These are phyloP conservation scores for Pelobates fuscus DNA, from an alignment of 2,113 vertebrate genomes.

Conservation along the genomic window DNA sequence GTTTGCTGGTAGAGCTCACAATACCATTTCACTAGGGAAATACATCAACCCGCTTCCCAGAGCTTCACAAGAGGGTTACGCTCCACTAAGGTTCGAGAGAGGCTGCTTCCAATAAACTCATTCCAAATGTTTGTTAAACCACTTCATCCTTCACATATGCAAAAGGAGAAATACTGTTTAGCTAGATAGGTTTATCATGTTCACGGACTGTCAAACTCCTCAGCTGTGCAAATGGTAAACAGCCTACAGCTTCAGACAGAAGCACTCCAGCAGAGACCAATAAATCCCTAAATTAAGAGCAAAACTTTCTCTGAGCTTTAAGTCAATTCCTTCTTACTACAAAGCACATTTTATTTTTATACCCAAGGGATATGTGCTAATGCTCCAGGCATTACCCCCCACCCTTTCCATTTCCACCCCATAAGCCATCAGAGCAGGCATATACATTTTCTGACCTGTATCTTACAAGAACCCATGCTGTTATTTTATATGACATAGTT, in stretches of 20 bases:
- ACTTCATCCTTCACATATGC: slow-evolving; percentile 49
- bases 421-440: slow-evolving; percentile 1
- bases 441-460: slow-evolving; percentile 3
- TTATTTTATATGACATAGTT: no score
- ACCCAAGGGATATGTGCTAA: slow-evolving; percentile 27
- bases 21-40: slow-evolving; percentile 14
- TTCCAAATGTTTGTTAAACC: slow-evolving; percentile 47
- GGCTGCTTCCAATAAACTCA: slow-evolving; percentile 42
- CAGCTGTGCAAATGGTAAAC: slow-evolving; percentile 50
- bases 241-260: slow-evolving; percentile 48
- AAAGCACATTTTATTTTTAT: slow-evolving; percentile 37
- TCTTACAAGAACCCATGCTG: not conserved
- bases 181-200: slow-evolving; percentile 49
- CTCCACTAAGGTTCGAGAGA: slow-evolving; percentile 36
- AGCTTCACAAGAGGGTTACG: not conserved
- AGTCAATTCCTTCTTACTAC: slow-evolving; percentile 40
- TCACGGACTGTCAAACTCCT: slow-evolving; percentile 48
- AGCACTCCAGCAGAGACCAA: slow-evolving; percentile 49
- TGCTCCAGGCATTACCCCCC: not conserved
- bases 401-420: not conserved
- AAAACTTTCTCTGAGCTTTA: slow-evolving; percentile 38
- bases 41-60: slow-evolving; percentile 15
- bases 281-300: slow-evolving; percentile 45
- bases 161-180: slow-evolving; percentile 42
- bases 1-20: not conserved